Percentiles rank a stretch among this genome's conserved stretches.
Conservation (phyloP, 2,888 invertebrate species). For the Steinernema carpocapsae region DNA sequence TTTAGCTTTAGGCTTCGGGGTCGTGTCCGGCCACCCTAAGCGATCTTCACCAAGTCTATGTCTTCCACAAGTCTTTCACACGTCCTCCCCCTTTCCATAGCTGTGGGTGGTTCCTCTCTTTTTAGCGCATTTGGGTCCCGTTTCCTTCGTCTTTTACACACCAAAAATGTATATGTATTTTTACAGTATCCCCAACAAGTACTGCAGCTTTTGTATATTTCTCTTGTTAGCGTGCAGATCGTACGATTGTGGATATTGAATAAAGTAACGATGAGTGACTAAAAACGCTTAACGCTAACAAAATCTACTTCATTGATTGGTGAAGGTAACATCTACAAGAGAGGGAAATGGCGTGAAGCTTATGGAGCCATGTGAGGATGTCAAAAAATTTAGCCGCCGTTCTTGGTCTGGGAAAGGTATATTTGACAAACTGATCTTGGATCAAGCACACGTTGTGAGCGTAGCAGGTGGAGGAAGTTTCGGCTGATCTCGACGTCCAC, state of each 20-base stretch:
- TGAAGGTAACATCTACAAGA: too few relatives aligned
- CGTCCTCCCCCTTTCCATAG: neutral
- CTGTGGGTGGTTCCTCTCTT: conserved; percentile 24
- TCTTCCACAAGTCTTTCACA: conserved; percentile 26
- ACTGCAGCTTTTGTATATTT: conserved; percentile 24
- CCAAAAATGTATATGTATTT: conserved; percentile 20
- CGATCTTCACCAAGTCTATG: conserved; percentile 29
- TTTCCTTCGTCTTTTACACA: neutral
- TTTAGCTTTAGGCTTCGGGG: conserved; percentile 20
- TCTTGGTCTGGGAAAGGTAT: conserved; percentile 60
- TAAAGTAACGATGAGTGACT: conserved; percentile 12
- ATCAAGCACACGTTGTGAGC: conserved; percentile 72
- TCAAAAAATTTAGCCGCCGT: conserved; percentile 68
- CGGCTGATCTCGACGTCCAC: conserved; percentile 13
- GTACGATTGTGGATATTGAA: conserved; percentile 5
- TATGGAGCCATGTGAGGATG: conserved; percentile 72
- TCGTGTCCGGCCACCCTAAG: conserved; percentile 23
- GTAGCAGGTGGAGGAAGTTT: conserved; percentile 39
- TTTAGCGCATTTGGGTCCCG: conserved; percentile 21
- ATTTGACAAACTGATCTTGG: conserved; percentile 87
- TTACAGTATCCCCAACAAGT: too few relatives aligned
- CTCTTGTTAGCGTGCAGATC: conserved; percentile 17
- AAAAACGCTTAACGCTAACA: too few relatives aligned
- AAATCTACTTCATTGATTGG: too few relatives aligned
- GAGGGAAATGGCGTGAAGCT: conserved; percentile 95